A percentile compares a stretch with the other conserved stretches of the same genome.
phyloP scores from a whole-genome alignment of 2,113 vertebrate genomes.

The Spea bombifrons region DNA sequence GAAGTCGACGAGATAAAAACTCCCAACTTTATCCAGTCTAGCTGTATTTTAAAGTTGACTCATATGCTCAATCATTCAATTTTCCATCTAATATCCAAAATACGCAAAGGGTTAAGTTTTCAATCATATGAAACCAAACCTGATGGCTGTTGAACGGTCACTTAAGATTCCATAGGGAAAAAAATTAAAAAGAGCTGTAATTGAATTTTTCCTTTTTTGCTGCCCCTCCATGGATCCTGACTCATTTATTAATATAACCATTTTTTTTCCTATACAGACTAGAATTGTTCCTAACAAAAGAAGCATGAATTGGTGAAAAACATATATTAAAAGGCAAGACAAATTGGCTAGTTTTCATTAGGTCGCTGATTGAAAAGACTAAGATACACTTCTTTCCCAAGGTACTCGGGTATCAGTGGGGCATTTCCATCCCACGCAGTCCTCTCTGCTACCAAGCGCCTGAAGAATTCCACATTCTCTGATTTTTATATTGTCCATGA shows the following conservation, averaged over 20 bases:
- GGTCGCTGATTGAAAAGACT: conserved; percentile 75
- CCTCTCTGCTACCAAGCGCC: conserved; percentile 58
- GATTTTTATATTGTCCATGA: conserved; percentile 64
- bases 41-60: too few species aligned
- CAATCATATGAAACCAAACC: too few species aligned
- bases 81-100: too few species aligned
- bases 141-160: too few species aligned
- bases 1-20: too few species aligned
- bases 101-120: too few species aligned
- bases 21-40: too few species aligned
- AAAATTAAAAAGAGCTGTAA: too few species aligned
- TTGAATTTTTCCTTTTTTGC: too few species aligned
- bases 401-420: conserved; percentile 73
- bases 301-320: conserved; percentile 68
- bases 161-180: too few species aligned
- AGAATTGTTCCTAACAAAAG: conserved; percentile 74
- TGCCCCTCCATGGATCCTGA: too few species aligned
- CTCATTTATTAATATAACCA: conserved; percentile 64
- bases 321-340: conserved; percentile 74
- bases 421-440: conserved; percentile 59
- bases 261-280: conserved; percentile 66
- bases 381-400: conserved; percentile 73
- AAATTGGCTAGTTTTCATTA: conserved; percentile 76
- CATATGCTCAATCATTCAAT: too few species aligned
- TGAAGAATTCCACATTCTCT: conserved; percentile 67